Evolutionary conservation across 2,888 invertebrate genomes (phyloP), one percentile per base, ranked within the genome.

Genomic region (Stenolophus ochropezus): DNA sequence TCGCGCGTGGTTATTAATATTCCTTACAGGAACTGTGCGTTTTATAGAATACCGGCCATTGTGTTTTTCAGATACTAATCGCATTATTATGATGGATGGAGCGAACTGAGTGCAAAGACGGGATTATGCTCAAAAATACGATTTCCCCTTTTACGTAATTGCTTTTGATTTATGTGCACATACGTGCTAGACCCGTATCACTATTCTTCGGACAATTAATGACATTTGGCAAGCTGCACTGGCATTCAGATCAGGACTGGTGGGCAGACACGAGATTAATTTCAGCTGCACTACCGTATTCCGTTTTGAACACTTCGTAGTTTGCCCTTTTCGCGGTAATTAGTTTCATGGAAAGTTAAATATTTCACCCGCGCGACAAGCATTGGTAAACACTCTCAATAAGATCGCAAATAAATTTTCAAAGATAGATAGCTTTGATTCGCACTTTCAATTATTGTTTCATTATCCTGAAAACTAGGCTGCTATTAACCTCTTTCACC

Each of bases 141-240:
- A 80, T 80, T 80, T 80, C 80, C 80, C 80, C 73, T 80, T 80
- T 80, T 80, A 80, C 80, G 58, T 80, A 80, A 80, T 80, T 80
- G 71, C 14, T 56, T 80, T 80, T 80, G 80, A 80, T 80, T 80
- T 73, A 80, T 80, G 73, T 56, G 73, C 58, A 23, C 58, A 80
- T 69, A 79, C 51, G 65, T 69, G 65, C 33, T 69, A 69, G 65
- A 25, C 61, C 33, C 18, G 65, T 69, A 69, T 69, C 65, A 69
- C 61, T 61, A 61, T 33, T 69, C 65, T 33, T 69, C 33, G 65
- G 18, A 42, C 65, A 69, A 42, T 69, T 69, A 69, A 69, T 69
- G 65, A 69, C 65, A 69, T 69, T 69, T 69, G 8, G 65, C 33
- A n/a, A 61, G 25, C 27, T 27, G n/a, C n/a, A n/a, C n/a, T 69